Evolutionary conservation across 2,113 vertebrate genomes (phyloP).

Genomic region (Marmota flaviventris): DNA sequence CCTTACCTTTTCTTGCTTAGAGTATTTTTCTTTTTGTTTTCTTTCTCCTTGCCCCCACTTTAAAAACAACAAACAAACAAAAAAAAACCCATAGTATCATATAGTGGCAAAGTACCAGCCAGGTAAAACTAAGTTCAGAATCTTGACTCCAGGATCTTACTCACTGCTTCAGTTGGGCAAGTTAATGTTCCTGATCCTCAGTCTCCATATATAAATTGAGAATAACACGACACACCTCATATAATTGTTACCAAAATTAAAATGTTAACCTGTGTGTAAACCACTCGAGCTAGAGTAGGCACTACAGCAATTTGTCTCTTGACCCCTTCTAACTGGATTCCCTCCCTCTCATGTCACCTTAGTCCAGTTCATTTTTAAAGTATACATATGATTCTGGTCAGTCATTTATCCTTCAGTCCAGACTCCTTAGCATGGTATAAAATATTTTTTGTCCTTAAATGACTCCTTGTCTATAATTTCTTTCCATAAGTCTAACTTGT

Average conservation of each 20-base stretch:
- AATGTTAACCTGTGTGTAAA: neutral
- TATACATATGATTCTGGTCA: neutral
- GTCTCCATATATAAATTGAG: neutral
- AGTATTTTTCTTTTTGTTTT: neutral
- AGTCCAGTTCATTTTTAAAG: neutral
- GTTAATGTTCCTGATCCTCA: neutral
- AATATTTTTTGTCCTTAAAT: slow-evolving; percentile 28
- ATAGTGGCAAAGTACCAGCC: neutral
- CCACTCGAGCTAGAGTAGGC: neutral
- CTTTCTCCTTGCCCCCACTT: neutral
- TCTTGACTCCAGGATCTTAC: neutral
- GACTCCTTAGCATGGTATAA: neutral
- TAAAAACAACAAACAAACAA: neutral
- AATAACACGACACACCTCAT: neutral
- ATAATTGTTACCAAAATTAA: neutral
- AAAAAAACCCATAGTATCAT: neutral
- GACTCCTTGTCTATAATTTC: neutral
- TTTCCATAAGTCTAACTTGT: neutral
- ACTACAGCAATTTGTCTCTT: neutral
- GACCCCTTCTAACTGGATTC: neutral
- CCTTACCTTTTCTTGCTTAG: neutral
- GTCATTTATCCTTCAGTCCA: neutral
- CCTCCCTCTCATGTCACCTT: neutral
- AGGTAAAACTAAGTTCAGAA: neutral
- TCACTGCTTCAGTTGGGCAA: neutral